Percentiles rank a stretch among this genome's conserved stretches.
Evolutionary conservation across 2,113 vertebrate species (phyloP).

Genomic region (Rhizomys pruinosus): DNA sequence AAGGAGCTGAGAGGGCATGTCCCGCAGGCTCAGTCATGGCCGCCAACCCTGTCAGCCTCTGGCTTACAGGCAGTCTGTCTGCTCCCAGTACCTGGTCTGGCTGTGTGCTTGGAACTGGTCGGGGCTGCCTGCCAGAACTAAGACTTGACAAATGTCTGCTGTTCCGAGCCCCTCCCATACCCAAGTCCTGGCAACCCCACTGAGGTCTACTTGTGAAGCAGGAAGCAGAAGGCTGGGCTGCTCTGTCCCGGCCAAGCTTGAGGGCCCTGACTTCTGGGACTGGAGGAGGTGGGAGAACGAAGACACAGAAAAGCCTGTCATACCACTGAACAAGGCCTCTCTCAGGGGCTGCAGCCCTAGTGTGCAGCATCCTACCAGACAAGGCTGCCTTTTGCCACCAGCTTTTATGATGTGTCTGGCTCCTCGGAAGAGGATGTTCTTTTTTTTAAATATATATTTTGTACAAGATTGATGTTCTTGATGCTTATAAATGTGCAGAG

Average conservation of each 20-base stretch:
- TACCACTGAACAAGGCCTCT: slow-evolving; percentile 18
- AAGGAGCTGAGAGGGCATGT: neutral
- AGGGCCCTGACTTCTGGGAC: neutral
- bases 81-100: neutral
- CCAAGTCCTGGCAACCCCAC: slow-evolving; percentile 46
- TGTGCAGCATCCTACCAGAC: neutral
- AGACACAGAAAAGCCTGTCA: neutral
- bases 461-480: neutral
- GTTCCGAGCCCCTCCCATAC: neutral
- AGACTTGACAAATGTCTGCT: slow-evolving; percentile 62
- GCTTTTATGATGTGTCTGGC: neutral
- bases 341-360: neutral
- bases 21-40: neutral
- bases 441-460: too few relatives aligned
- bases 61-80: slow-evolving; percentile 9
- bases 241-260: slow-evolving; percentile 1
- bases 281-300: neutral
- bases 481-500: neutral
- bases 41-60: rapidly evolving
- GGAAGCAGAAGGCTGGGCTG: slow-evolving; percentile 26
- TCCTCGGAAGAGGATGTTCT: neutral
- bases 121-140: slow-evolving; percentile 46
- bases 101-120: neutral
- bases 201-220: slow-evolving; percentile 48
- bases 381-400: neutral